Conservation (phyloP, 2,113 vertebrate genomes). For the Gadus chalcogrammus region DNA sequence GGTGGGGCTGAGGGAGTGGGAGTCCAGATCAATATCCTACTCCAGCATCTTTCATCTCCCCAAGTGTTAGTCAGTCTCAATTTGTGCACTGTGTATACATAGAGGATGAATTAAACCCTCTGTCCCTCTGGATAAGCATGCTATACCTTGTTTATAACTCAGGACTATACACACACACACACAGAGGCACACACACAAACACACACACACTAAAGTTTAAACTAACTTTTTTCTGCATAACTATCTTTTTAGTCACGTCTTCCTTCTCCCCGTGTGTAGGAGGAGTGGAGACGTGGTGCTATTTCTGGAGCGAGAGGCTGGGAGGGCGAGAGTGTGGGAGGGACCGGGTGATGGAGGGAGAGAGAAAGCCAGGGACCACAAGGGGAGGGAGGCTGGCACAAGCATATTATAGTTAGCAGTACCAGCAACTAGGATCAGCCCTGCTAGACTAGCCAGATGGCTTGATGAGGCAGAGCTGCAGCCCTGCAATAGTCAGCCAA, state of each 20-base stretch:
- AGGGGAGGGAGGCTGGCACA: not conserved
- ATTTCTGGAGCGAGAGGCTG: conserved; percentile 24
- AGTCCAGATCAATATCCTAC: not conserved
- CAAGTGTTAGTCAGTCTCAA: not conserved
- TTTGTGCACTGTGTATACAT: not conserved
- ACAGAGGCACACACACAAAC: conserved; percentile 4
- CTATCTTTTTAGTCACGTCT: not conserved
- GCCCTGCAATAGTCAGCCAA: not conserved
- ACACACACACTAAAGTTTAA: not conserved
- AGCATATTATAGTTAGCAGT: conserved; percentile 3
- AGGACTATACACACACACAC: not conserved
- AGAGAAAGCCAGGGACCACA: not conserved
- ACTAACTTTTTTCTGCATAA: no score
- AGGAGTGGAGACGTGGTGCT: conserved; percentile 15
- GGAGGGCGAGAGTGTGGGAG: conserved; percentile 22
- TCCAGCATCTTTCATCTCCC: no score
- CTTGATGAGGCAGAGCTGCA: not conserved
- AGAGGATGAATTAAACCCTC: not conserved
- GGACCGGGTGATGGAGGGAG: conserved; percentile 16
- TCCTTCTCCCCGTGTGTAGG: conserved; percentile 9
- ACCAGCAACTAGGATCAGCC: not conserved
- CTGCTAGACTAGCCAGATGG: not conserved
- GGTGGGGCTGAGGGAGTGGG: not conserved
- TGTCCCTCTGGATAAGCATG: no score
- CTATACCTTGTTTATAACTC: no score